Evolutionary conservation across 1,140 invertebrate species (phyloP), one percentile per base, ranked within the genome.

Genomic region (Lasioglossum baleicum): DNA sequence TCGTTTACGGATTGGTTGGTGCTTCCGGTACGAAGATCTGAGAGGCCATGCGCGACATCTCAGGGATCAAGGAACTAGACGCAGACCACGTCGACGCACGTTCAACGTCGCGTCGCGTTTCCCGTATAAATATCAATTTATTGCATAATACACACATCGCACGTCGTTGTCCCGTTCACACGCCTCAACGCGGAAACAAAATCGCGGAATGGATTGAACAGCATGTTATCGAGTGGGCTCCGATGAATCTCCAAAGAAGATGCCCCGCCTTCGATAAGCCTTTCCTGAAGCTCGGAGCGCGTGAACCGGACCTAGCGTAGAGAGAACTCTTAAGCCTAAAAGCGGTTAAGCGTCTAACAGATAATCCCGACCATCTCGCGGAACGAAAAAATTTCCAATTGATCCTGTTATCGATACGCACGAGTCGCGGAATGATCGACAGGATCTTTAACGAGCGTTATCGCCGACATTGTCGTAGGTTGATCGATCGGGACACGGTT

Each of bases 61-160:
- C 56, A n/a, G 56, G 56, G 17, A n/a, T 74, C 68, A 44, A 17
- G 17, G 42, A 63, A 71, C 53, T 80, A 80, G n/a, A 31, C 35
- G 26, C 67, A 42, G 10, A 69, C 42, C 77, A 56, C 81, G 78
- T 31, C 58, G 81, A 80, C 77, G 81, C 84, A 78, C 71, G 42
- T 78, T 84, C 67, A 67, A 70, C 61, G 81, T 83, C 65, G 83
- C 88, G 86, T 77, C 42, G 70, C 82, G 75, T 74, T 72, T 48
- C 70, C 76, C 75, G 81, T 89, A 87, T 80, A 80, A 84, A 87
- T 87, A 81, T 87, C 44, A 68, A 58, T 89, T 92, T 92, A 92
- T 92, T 92, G 91, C 91, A 92, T 92, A 91, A 91, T 92, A 92
- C 91, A 92, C 91, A 89, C 84, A 91, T 90, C 74, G 84, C 88